Conservation (phyloP, 2,113 vertebrate genomes). For the Siniperca chuatsi region DNA sequence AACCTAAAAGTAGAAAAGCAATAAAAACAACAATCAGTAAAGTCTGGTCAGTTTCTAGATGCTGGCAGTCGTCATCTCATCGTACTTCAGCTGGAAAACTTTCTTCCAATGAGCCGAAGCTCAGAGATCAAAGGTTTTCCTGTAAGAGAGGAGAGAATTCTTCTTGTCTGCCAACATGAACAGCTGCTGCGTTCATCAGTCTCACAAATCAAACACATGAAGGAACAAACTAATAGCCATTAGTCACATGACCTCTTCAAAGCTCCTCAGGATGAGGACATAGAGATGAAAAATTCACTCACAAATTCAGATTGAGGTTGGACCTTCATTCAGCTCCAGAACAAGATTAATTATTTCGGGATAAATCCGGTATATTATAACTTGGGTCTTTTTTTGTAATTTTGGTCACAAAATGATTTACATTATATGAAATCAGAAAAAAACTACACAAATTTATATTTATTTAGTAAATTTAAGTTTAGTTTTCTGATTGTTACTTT, state of each 20-base stretch:
- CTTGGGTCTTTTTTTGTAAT: not conserved
- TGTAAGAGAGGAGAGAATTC: conserved; percentile 12
- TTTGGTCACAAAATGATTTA: conserved; percentile 1
- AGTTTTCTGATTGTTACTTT: not conserved
- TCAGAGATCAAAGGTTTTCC: conserved; percentile 49
- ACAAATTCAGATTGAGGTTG: not conserved
- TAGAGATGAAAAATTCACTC: not conserved
- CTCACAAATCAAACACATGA: conserved; percentile 30
- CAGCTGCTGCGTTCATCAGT: conserved; percentile 62
- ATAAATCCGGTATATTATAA: not conserved
- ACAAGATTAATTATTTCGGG: not conserved
- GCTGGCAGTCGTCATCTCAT: conserved; percentile 6
- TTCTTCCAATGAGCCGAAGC: conserved; percentile 19
- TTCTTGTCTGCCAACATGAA: conserved; percentile 35
- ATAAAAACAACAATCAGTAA: conserved; percentile 48
- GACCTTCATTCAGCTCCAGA: not conserved
- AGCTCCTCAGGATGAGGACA: conserved; percentile 6
- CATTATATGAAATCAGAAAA: not conserved
- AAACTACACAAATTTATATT: not conserved
- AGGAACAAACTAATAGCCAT: conserved; percentile 31
- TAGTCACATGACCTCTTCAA: conserved; percentile 12
- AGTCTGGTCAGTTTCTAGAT: conserved; percentile 7
- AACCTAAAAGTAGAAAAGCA: conserved; percentile 34
- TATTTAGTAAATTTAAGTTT: not conserved
- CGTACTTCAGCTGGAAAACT: conserved; percentile 36